These are phyloP conservation scores for Corythornis cristatus DNA, from an alignment of 2,113 vertebrate species.

Conservation along the genomic window DNA sequence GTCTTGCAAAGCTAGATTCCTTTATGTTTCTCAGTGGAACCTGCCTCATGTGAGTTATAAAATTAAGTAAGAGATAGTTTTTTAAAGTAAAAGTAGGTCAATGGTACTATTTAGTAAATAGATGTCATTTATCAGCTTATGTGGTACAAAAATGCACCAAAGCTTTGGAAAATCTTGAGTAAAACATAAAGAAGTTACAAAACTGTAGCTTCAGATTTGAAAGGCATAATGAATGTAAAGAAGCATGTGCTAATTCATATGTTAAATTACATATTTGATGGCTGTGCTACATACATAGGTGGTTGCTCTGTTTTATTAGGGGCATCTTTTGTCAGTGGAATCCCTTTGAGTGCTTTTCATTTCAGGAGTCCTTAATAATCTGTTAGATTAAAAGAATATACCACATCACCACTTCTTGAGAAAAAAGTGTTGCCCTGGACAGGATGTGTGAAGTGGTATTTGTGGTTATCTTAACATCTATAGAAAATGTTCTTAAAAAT, in stretches of 20 bases:
- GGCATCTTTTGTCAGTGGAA: not conserved
- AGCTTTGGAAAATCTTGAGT: not conserved
- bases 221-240: not conserved
- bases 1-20: not conserved
- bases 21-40: not conserved
- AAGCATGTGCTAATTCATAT: not conserved
- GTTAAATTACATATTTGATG: slow-evolving; percentile 1
- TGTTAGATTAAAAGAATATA: not conserved
- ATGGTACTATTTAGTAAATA: not conserved
- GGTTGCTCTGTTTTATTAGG: not conserved
- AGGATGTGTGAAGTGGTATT: not conserved
- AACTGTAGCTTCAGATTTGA: not conserved
- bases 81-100: not conserved
- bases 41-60: not conserved
- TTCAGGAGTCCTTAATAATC: not conserved
- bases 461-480: not conserved
- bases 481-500: not conserved
- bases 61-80: not conserved
- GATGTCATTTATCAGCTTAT: not conserved
- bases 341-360: not conserved
- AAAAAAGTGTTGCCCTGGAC: not conserved
- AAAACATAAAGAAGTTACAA: not conserved
- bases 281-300: not conserved
- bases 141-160: not conserved
- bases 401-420: not conserved